Evolutionary conservation across 1,140 invertebrate genomes (phyloP).

Genomic region (Trissolcus basalis): DNA sequence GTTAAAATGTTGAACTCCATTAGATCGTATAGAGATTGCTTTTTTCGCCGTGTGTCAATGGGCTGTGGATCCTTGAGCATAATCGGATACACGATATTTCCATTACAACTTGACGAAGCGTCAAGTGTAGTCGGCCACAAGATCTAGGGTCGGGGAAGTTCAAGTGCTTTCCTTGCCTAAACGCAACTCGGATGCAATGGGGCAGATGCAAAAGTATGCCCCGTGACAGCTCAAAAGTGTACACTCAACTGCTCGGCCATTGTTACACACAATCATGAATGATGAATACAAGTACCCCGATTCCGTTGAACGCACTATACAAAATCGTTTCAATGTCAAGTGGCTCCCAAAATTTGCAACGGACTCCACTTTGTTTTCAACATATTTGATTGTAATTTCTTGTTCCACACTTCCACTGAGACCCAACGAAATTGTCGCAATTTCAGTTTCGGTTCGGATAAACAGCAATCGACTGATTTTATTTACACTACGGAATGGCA

Average conservation of each 20-base stretch:
- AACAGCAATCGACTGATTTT: too few species aligned
- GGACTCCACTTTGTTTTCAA: too few species aligned
- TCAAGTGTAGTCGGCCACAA: conserved; percentile 56
- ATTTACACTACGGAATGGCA: too few species aligned
- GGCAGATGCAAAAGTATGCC: not conserved
- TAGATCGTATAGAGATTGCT: not conserved
- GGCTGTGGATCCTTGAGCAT: conserved; percentile 17
- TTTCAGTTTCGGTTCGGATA: too few species aligned
- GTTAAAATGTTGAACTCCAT: too few species aligned
- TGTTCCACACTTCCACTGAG: too few species aligned
- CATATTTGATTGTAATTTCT: too few species aligned
- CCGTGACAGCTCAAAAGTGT: conserved; percentile 37
- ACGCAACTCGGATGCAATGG: conserved; percentile 50
- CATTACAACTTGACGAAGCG: conserved; percentile 58
- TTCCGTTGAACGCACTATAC: conserved; percentile 13
- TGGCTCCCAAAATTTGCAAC: too few species aligned
- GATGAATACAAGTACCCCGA: conserved; percentile 25
- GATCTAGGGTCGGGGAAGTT: conserved; percentile 57
- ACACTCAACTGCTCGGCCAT: conserved; percentile 37
- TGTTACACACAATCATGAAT: conserved; percentile 40
- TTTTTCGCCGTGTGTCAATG: conserved; percentile 25
- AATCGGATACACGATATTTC: conserved; percentile 59
- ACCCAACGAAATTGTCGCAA: too few species aligned
- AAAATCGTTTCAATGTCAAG: not conserved
- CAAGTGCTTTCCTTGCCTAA: conserved; percentile 57